Evolutionary conservation across 2,113 vertebrate genomes (phyloP).

Genomic region (Petrocephalus microphthalmus): DNA sequence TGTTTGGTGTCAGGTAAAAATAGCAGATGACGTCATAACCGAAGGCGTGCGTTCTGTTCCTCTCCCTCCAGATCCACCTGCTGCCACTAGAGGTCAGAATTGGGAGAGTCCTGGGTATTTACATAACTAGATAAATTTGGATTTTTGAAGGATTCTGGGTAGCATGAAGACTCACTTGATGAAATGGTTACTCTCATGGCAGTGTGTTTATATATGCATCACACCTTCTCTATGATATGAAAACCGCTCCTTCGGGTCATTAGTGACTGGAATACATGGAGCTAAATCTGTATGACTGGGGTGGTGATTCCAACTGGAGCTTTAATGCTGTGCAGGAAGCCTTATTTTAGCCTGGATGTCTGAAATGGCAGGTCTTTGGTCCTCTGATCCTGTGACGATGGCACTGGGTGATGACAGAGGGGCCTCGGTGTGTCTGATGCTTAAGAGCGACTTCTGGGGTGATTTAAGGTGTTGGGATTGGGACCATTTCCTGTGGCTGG

Average conservation of each 20-base stretch:
- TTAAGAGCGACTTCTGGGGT: neutral
- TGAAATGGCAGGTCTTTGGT: neutral
- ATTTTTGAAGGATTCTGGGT: neutral
- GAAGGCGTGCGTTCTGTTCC: neutral
- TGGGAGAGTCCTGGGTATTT: neutral
- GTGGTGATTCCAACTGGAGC: neutral
- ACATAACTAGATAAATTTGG: neutral
- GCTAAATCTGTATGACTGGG: neutral
- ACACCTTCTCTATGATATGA: neutral
- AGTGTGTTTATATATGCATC: neutral
- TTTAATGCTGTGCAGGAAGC: neutral
- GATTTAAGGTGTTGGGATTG: neutral
- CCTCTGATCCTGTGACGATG: neutral
- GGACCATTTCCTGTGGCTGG: neutral
- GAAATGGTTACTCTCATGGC: neutral
- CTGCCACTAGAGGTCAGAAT: constrained; percentile 19
- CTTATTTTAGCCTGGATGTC: neutral
- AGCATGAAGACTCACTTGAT: neutral
- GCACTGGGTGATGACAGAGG: neutral
- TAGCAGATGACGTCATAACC: constrained; percentile 4
- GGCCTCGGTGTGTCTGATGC: neutral
- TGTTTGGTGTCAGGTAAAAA: constrained; percentile 10
- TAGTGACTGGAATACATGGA: neutral
- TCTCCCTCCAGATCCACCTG: neutral
- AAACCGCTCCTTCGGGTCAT: neutral